A percentile compares a stretch with the other conserved stretches of the same genome.
These are phyloP conservation scores for Falco rusticolus DNA, from an alignment of 2,797 vertebrate genomes.

Conservation along the genomic window DNA sequence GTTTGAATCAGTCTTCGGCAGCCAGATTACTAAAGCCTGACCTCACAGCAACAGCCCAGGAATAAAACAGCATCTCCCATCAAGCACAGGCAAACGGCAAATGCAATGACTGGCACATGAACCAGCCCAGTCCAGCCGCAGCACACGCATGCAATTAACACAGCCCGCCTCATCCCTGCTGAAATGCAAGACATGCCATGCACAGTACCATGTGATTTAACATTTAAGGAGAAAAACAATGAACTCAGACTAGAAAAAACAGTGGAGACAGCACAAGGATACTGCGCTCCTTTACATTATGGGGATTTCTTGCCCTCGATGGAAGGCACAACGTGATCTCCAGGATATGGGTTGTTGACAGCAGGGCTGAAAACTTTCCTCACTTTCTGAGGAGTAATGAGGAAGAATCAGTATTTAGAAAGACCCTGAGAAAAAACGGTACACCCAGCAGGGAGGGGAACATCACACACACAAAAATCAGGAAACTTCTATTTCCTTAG, in stretches of 20 bases:
- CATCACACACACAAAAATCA: not conserved
- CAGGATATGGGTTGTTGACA: not conserved
- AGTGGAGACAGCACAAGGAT: not conserved
- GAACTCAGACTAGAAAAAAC: not conserved
- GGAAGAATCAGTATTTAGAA: not conserved
- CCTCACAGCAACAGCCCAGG: not conserved
- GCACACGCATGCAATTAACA: fast-evolving
- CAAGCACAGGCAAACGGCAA: not conserved
- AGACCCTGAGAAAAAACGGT: not conserved
- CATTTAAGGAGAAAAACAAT: not conserved
- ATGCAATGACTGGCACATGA: fast-evolving
- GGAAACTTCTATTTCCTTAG: not conserved
- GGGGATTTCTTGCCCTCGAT: not conserved
- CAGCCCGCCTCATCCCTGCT: not conserved
- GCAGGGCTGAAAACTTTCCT: not conserved
- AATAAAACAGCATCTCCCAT: not conserved
- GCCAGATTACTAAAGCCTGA: not conserved
- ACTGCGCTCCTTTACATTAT: fast-evolving
- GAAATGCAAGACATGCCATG: not conserved
- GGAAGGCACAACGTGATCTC: not conserved
- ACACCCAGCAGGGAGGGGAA: not conserved
- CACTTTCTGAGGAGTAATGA: not conserved
- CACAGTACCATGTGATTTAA: fast-evolving
- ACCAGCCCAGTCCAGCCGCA: not conserved
- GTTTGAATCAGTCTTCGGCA: not conserved